phyloP scores from a whole-genome alignment of 2,797 vertebrate species.

The Paguma larvata region DNA sequence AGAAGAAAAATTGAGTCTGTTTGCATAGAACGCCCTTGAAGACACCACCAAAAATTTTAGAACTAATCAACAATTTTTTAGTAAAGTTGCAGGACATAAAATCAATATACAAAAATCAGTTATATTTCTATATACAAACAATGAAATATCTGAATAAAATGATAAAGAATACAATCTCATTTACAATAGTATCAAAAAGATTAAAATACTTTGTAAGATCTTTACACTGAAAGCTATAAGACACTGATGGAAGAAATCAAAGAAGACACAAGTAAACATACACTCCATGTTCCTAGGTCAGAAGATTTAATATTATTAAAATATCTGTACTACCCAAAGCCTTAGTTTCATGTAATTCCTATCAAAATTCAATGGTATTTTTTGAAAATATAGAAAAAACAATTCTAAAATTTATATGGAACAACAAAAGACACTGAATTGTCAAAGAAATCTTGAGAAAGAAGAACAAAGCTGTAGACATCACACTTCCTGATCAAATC shows the following conservation, averaged over 20 bases:
- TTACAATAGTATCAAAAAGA: not conserved
- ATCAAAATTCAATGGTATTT: not conserved
- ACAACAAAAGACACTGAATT: not conserved
- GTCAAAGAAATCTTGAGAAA: not conserved
- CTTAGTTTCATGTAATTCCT: not conserved
- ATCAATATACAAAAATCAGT: not conserved
- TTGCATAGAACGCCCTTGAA: not conserved
- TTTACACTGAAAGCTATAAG: not conserved
- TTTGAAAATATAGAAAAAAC: not conserved
- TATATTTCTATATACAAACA: not conserved
- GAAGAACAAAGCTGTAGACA: not conserved
- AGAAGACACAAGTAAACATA: not conserved
- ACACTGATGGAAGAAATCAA: not conserved
- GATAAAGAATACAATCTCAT: not conserved
- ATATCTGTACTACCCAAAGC: not conserved
- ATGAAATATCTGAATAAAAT: not conserved
- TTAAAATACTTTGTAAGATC: not conserved
- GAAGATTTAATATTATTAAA: not conserved
- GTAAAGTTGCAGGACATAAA: not conserved
- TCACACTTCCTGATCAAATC: not conserved
- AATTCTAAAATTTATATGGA: not conserved
- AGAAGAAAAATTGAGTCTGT: not conserved
- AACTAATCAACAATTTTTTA: not conserved
- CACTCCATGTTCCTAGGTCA: not conserved
- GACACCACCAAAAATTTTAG: not conserved